Base-by-base conservation (phyloP, 2,113 vertebrate species). In the Myrmophylax atrothorax region DNA sequence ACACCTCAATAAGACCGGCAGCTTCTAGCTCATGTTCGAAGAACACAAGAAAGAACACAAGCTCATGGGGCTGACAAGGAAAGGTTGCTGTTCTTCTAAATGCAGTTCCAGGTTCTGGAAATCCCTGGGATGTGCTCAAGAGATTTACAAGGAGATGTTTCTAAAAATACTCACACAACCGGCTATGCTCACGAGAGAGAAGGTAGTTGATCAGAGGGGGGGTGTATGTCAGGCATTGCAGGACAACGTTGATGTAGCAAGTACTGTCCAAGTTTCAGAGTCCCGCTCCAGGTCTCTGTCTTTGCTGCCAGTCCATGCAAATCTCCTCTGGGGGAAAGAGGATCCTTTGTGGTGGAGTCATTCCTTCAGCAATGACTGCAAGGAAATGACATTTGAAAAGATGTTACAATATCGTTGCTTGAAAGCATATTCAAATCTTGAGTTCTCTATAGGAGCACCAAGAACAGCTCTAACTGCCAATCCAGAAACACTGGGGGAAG, bases 171-270 rank as follows among this genome's bases (percentile, higher is more conserved):
- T 91, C 74, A 91, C 89, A 91, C 20, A 35, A 33, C 25, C 40
- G 52, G 29, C 82, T 91, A 6, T 85, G 82, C 25, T 74, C 82
- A 67, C n/a, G 10, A 42, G 82, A 85, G 7, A 85, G 89, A 20
- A 91, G 18, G 67, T 73, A 91, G 75, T 60, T 91, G 60, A 82
- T 68, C 47, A 91, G 38, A 15, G 99, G 99, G 2, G 98, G 97
- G 0, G 99, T 99, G 94, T 99, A 99, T 5, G 98, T 99, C 83
- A 99, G 97, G 97, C 99, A 99, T 94, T 99, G 99, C 86, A 99
- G 94, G 22, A 98, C 98, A 5, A 99, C 98, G 76, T 99, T 99
- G 85, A 99, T 97, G 91, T 99, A 99, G 90, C 99, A 99, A 14
- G 98, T 99, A 89, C 98, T 99, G 95, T 98, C 99, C 93, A 99